Evolutionary conservation across 1,140 invertebrate genomes (phyloP), one percentile per base, ranked within the genome.

Genomic region (Zaprionus kolodkinae): DNA sequence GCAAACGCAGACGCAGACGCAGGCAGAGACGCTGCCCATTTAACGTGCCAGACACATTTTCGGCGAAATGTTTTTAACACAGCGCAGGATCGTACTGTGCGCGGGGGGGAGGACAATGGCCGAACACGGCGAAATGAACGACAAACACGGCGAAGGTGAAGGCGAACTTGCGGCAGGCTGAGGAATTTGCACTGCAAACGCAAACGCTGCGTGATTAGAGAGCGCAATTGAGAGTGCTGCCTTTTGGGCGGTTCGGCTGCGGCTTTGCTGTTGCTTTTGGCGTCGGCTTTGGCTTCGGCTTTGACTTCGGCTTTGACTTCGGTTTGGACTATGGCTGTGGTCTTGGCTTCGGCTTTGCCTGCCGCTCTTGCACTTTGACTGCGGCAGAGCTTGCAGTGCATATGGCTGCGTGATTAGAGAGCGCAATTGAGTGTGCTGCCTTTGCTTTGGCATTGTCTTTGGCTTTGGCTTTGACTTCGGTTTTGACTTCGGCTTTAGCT

Each of bases 31-130:
- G 45, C 17, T 75, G 79, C 80, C 59, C 85, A 90, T 89, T 89
- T 89, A 89, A 89, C 86, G 85, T 88, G 85, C 85, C 85, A 88
- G 85, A 88, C 85, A 89, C 85, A 89, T 89, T 89, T 88, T 89
- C 85, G 85, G 85, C 85, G 85, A 89, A 89, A 86, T 81, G 75
- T 86, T 86, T 83, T 80, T 84, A 83, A 85, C 77, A 83, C 78
- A 63, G 38, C 60, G 35, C 40, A 75, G 59, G 67, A 64, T 43
- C 45, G 61, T n/a, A 15, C 40, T 9, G n/a, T n/a, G 3, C 21
- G 21, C 2, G 11, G 11, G n/a, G n/a, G n/a, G n/a, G n/a, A n/a
- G n/a, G 36, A 65, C 63, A 30, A 52, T 57, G 63, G 76, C 68
- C 74, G 65, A 43, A 70, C 38, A 57, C 36, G 43, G 40, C 52